phyloP scores from a whole-genome alignment of 2,797 vertebrate species.

The Odontamblyopus lacepedii region DNA sequence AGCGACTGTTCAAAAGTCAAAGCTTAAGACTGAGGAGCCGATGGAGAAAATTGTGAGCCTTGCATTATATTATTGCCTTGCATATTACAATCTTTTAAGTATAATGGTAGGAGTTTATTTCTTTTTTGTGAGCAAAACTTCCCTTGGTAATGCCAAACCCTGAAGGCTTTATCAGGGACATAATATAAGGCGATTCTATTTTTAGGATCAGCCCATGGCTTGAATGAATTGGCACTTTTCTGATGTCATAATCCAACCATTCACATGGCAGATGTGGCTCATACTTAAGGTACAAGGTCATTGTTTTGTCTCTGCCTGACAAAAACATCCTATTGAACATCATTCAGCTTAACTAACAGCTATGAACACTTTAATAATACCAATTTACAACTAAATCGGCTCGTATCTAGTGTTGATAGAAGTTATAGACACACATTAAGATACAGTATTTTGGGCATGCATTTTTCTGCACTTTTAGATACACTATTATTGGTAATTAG shows the following conservation, averaged over 20 bases:
- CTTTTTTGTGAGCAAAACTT: not conserved
- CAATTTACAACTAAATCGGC: not conserved
- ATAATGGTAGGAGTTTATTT: not conserved
- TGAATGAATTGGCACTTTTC: not conserved
- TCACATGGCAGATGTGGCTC: not conserved
- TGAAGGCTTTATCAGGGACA: not conserved
- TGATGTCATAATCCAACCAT: not conserved
- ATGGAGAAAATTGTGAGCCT: too few relatives aligned
- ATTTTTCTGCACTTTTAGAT: too few relatives aligned
- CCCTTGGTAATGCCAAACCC: not conserved
- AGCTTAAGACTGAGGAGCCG: too few relatives aligned
- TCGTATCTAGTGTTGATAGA: not conserved
- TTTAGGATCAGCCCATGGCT: not conserved
- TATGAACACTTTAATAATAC: not conserved
- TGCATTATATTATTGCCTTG: too few relatives aligned
- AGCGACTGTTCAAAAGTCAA: not conserved
- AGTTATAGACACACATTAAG: too few relatives aligned
- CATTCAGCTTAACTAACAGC: too few relatives aligned
- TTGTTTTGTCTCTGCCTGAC: not conserved
- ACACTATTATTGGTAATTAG: too few relatives aligned
- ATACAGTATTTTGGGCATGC: too few relatives aligned
- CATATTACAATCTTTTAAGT: not conserved
- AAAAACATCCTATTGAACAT: too few relatives aligned
- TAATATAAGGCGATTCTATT: not conserved
- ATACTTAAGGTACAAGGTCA: not conserved